These are phyloP conservation scores for Aurelia sp. DNA, from an alignment of 30 jellyfish, hydroid and myxozoan species.

Conservation along the genomic window DNA sequence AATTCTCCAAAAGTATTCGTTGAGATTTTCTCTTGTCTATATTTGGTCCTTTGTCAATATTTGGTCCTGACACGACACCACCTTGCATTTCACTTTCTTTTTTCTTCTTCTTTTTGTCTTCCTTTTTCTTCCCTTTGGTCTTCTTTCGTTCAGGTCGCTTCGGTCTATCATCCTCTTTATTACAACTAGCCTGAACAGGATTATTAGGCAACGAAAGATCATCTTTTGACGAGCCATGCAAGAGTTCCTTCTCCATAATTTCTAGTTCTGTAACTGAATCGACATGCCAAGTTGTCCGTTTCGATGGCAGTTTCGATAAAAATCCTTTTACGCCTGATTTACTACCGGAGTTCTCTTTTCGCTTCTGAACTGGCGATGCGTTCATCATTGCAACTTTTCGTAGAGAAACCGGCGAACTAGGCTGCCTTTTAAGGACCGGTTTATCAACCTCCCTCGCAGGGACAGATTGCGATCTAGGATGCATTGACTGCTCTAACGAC, in stretches of 20 bases:
- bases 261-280: slow-evolving; percentile 53
- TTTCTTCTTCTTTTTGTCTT: slow-evolving; percentile 40
- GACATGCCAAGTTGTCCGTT: slow-evolving; percentile 72
- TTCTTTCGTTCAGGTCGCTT: slow-evolving; percentile 72
- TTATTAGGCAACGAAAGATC: slow-evolving; percentile 46
- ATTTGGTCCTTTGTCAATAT: slow-evolving; percentile 40
- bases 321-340: not conserved
- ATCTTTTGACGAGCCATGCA: slow-evolving; percentile 44
- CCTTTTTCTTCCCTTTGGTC: slow-evolving; percentile 46
- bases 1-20: slow-evolving; percentile 51
- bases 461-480: slow-evolving; percentile 30
- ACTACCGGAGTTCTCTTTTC: not conserved
- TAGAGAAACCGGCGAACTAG: slow-evolving; percentile 52
- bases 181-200: not conserved
- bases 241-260: slow-evolving; percentile 37
- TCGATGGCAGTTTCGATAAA: slow-evolving; percentile 37
- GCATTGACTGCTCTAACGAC: slow-evolving; percentile 76
- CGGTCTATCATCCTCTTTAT: slow-evolving; percentile 32
- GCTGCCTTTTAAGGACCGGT: not conserved
- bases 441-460: not conserved
- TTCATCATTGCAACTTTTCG: slow-evolving; percentile 64
- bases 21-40: slow-evolving; percentile 61
- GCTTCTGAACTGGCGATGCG: slow-evolving; percentile 61
- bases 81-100: slow-evolving; percentile 52
- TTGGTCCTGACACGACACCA: slow-evolving; percentile 48